phyloP scores from a whole-genome alignment of 2,888 invertebrate genomes.

The Esperia sulphurella region DNA sequence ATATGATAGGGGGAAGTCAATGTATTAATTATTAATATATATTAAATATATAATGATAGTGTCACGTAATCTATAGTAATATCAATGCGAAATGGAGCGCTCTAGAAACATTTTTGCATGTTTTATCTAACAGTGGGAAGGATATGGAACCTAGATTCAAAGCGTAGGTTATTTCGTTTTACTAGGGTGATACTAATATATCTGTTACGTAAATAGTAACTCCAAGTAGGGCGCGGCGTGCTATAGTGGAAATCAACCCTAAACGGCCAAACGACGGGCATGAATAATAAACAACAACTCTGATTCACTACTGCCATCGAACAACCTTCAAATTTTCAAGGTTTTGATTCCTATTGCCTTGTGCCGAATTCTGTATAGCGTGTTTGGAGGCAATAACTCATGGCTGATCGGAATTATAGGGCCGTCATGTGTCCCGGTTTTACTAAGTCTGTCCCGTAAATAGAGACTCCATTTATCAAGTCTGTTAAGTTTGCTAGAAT shows the following conservation, averaged over 20 bases:
- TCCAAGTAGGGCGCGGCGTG: neutral
- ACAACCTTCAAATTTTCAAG: neutral
- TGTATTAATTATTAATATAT: no score
- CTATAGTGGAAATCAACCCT: neutral
- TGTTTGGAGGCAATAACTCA: neutral
- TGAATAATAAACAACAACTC: neutral
- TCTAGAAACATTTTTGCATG: no score
- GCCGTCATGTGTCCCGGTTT: neutral
- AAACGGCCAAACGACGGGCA: neutral
- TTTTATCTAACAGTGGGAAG: no score
- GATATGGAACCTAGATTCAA: no score
- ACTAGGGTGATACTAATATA: no score
- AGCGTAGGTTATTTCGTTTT: no score
- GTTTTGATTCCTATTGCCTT: neutral
- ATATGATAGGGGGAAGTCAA: no score
- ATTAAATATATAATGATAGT: no score
- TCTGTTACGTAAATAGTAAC: no score
- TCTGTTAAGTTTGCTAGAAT: neutral
- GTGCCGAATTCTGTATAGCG: neutral
- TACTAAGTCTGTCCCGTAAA: neutral
- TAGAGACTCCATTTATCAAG: neutral
- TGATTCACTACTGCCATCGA: neutral
- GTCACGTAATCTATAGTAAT: no score
- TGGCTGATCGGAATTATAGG: neutral
- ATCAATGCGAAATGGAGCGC: no score